These are phyloP conservation scores for Stegophylla sp. DNA, from an alignment of 2,888 invertebrate species.

Conservation along the genomic window DNA sequence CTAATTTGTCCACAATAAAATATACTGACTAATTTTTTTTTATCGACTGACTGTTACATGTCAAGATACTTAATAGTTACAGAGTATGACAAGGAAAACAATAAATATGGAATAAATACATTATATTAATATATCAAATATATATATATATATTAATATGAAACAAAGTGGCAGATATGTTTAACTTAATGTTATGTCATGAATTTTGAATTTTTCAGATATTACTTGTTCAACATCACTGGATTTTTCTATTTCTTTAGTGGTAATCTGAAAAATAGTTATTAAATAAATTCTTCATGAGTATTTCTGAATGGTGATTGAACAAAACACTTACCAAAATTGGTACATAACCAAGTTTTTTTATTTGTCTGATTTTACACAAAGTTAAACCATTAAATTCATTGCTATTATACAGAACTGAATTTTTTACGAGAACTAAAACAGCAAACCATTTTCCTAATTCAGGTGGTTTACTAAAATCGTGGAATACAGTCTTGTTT, in stretches of 20 bases:
- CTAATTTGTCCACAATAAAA: no score
- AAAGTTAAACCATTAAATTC: slow-evolving; percentile 24
- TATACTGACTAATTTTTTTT: no score
- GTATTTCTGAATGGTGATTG: not conserved
- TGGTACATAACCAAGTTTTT: slow-evolving; percentile 48
- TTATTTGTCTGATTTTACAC: slow-evolving; percentile 52
- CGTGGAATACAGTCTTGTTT: slow-evolving; percentile 23
- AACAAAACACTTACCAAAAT: slow-evolving; percentile 24
- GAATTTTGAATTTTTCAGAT: not conserved
- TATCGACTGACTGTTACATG: no score
- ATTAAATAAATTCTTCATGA: not conserved
- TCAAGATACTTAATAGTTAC: no score
- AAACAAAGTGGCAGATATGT: no score
- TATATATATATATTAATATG: no score
- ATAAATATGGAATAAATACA: no score
- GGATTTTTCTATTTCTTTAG: not conserved
- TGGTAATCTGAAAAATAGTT: slow-evolving; percentile 17
- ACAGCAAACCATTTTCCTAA: slow-evolving; percentile 57
- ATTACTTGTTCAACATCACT: not conserved
- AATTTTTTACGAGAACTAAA: slow-evolving; percentile 30
- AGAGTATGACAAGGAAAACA: no score
- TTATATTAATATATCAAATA: no score
- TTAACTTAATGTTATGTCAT: not conserved
- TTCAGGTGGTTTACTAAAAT: slow-evolving; percentile 40
- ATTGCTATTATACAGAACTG: slow-evolving; percentile 18